Evolutionary conservation across 2,113 vertebrate genomes (phyloP), one percentile per base, ranked within the genome.

Genomic region (Microcebus jonahi): DNA sequence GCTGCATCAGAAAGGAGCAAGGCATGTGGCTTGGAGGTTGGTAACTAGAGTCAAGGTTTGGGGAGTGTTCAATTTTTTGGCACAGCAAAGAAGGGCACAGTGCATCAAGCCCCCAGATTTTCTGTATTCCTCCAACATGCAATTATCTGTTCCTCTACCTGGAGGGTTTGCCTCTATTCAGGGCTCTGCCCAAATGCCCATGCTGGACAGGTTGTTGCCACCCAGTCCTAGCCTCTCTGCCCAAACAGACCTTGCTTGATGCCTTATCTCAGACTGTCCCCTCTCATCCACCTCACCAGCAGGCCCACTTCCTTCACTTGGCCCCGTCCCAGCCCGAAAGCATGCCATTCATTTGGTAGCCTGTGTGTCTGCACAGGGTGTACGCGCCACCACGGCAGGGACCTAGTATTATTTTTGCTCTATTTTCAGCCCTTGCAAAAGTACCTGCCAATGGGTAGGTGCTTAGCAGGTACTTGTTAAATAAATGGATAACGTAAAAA

Each of bases 161-260:
- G 36, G 89, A 70, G 50, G 20, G 9, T 39, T 86, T 81, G 79
- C 5, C 14, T 31, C 79, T 15, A 48, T n/a, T 48, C 67, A 7
- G 39, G 67, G 27, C 21, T 83, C 65, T 73, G 61, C 45, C 27
- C 31, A 61, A 21, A 80, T 70, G 39, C 27, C 18, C 18, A 29
- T 17, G 57, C 15, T 20, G 57, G 99, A 98, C 48, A 99, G 97
- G 36, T 97, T 97, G 97, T 99, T 99, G 79, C 99, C 99, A 14
- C 99, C 99, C 17, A 99, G 96, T 36, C 99, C 99, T 92, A 99
- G 95, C 45, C 98, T 98, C 65, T 98, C 68, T 23, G n/a, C 17
- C 98, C 87, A 99, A 97, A 1, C 97, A 93, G 0, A 98, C 12
- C 20, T 76, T 77, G 55, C 42, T 34, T 29, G 25, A 76, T 8